These are phyloP conservation scores for Crocidura indochinensis DNA, from an alignment of 2,797 vertebrate genomes.

Conservation along the genomic window DNA sequence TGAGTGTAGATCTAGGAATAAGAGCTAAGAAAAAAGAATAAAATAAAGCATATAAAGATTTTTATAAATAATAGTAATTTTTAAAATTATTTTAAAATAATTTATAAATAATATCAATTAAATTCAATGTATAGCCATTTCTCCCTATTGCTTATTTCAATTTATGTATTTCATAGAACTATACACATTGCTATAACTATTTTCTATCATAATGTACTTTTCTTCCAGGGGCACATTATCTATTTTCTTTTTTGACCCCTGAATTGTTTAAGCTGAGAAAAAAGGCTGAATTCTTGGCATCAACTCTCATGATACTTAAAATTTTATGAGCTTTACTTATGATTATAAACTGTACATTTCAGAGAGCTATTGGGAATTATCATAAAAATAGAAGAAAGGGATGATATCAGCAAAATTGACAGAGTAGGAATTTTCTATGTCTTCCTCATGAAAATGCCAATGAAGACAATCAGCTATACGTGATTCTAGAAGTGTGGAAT, in stretches of 20 bases:
- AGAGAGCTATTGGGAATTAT: background rate
- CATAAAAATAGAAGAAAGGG: background rate
- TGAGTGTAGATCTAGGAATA: too few species aligned
- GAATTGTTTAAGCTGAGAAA: conserved; percentile 71
- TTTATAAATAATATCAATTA: conserved; percentile 26
- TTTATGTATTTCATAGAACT: conserved; percentile 52
- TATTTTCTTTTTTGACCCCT: conserved; percentile 42
- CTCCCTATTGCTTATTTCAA: conserved; percentile 39
- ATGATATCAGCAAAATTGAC: background rate
- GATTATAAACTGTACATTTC: conserved; percentile 63
- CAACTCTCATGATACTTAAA: conserved; percentile 61
- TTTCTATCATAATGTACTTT: background rate
- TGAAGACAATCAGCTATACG: background rate
- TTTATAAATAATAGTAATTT: background rate
- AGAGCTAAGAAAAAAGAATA: too few species aligned
- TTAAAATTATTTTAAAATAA: conserved; percentile 11
- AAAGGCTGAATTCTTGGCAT: conserved; percentile 25
- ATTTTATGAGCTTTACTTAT: conserved; percentile 75
- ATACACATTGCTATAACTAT: conserved; percentile 32
- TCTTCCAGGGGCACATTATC: background rate
- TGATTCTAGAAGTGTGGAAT: background rate
- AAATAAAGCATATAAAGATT: too few species aligned
- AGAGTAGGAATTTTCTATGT: background rate
- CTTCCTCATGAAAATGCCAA: background rate
- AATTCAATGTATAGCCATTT: conserved; percentile 50